phyloP scores from a whole-genome alignment of 2,888 invertebrate species.

The Ditula angustiorana region DNA sequence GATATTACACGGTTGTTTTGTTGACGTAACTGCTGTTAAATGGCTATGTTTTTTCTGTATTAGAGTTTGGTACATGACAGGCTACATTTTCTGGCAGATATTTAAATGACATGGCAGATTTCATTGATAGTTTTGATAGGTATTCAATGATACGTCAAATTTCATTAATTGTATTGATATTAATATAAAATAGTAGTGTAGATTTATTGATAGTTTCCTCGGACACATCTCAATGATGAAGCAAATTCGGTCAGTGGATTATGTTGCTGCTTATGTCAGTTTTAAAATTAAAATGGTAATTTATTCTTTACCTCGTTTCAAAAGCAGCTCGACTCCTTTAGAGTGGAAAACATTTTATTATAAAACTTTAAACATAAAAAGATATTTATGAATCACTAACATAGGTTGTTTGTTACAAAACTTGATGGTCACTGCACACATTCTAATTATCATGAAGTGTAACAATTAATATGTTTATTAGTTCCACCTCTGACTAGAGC shows the following conservation, averaged over 20 bases:
- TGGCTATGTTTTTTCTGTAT: too few species aligned
- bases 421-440: background rate
- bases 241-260: conserved; percentile 17
- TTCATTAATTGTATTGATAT: too few species aligned
- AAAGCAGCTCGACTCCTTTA: conserved; percentile 5
- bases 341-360: background rate
- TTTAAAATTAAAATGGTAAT: conserved; percentile 25
- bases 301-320: conserved; percentile 13
- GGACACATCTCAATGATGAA: conserved; percentile 9
- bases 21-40: too few species aligned
- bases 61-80: too few species aligned
- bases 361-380: background rate
- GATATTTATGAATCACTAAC: background rate
- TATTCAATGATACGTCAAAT: too few species aligned
- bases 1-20: too few species aligned
- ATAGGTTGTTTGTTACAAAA: background rate
- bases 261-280: conserved; percentile 8
- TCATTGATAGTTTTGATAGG: background rate
- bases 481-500: background rate
- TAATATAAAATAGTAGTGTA: too few species aligned
- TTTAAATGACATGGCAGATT: conserved; percentile 5
- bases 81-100: background rate
- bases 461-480: background rate
- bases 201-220: too few species aligned
- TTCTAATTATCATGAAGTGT: background rate